A percentile compares a stretch with the other conserved stretches of the same genome.
Evolutionary conservation across 2,797 vertebrate genomes (phyloP).

Genomic region (Poeciliopsis turneri): DNA sequence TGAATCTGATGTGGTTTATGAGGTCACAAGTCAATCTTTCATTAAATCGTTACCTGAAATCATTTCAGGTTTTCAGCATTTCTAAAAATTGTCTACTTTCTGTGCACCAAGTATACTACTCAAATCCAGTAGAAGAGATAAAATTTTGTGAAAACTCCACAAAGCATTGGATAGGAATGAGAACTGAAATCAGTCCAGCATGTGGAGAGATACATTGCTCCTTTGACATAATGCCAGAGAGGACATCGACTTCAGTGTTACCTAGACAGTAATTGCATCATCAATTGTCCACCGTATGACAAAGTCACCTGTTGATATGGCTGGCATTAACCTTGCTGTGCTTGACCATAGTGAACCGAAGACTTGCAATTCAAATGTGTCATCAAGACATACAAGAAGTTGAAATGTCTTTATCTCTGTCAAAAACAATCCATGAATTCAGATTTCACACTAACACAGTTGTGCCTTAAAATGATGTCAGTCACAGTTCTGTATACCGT

Average conservation of each 20-base stretch:
- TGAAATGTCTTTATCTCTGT: background rate
- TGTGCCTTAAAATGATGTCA: conserved; percentile 20
- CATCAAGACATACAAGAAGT: background rate
- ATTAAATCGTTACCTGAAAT: background rate
- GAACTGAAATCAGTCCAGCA: conserved; percentile 17
- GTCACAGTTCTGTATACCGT: background rate
- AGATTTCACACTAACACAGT: background rate
- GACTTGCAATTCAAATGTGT: conserved; percentile 18
- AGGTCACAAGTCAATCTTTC: background rate
- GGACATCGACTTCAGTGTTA: conserved; percentile 64
- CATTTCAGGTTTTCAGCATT: background rate
- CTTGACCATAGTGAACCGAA: conserved; percentile 76
- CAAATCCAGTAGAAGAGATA: background rate
- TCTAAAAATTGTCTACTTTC: background rate
- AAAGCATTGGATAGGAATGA: conserved; percentile 19
- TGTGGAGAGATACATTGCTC: conserved; percentile 53
- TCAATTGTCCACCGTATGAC: conserved; percentile 76
- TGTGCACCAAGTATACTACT: background rate
- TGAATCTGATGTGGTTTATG: background rate
- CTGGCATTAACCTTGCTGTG: conserved; percentile 71
- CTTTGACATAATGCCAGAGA: conserved; percentile 40
- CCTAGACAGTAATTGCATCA: conserved; percentile 76
- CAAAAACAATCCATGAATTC: background rate
- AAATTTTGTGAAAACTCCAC: background rate
- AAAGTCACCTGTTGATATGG: conserved; percentile 72